Conservation (phyloP, 2,888 invertebrate species). For the Morpho achilles region DNA sequence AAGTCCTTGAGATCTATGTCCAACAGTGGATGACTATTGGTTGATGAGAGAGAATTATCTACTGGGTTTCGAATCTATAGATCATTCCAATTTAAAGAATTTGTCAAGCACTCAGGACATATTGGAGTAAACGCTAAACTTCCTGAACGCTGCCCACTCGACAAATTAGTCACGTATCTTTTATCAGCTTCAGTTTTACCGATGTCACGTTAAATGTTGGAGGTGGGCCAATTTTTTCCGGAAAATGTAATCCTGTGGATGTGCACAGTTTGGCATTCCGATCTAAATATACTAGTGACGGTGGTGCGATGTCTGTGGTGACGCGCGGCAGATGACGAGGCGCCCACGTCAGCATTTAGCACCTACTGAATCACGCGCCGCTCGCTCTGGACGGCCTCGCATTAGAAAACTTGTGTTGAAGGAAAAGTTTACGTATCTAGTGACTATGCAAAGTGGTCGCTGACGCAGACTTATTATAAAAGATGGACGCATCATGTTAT, state of each 20-base stretch:
- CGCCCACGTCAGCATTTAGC: slow-evolving; percentile 40
- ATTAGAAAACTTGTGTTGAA: background rate
- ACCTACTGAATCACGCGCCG: slow-evolving; percentile 62
- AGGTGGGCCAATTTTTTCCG: slow-evolving; percentile 54
- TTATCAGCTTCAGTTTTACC: slow-evolving; percentile 31
- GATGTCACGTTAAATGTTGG: slow-evolving; percentile 39
- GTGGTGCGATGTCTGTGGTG: slow-evolving; percentile 35
- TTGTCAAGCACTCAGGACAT: no score
- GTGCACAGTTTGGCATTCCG: slow-evolving; percentile 58
- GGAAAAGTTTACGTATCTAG: background rate
- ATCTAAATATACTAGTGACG: slow-evolving; percentile 70
- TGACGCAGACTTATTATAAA: no score
- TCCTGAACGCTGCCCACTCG: no score
- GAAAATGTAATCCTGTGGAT: slow-evolving; percentile 54
- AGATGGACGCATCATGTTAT: no score
- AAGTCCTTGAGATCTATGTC: no score
- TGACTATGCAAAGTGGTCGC: no score
- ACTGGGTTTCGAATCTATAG: no score
- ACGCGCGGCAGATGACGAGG: slow-evolving; percentile 53
- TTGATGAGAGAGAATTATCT: no score
- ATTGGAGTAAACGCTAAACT: no score
- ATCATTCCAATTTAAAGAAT: no score
- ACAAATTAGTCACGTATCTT: slow-evolving; percentile 12
- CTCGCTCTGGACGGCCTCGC: background rate
- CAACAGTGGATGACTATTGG: no score